These are phyloP conservation scores for Corythoichthys haematopterus DNA, from an alignment of 2,113 vertebrate genomes.

Conservation along the genomic window DNA sequence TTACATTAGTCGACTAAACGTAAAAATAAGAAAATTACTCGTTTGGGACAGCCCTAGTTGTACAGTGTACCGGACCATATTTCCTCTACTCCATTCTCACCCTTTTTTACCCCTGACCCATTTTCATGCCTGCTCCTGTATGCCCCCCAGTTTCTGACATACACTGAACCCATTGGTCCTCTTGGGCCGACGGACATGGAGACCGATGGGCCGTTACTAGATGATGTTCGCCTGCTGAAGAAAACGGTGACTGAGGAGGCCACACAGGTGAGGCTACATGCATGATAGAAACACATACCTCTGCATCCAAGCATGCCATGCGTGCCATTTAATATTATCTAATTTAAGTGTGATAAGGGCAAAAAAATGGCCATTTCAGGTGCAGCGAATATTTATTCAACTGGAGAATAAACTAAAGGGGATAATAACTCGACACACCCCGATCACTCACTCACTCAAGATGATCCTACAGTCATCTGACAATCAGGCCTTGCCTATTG, in stretches of 20 bases:
- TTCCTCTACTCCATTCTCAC: no score
- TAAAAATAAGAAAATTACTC: no score
- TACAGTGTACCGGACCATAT: no score
- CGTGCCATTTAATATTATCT: background rate
- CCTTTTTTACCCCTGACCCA: no score
- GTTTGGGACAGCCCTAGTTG: no score
- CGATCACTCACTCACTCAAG: no score
- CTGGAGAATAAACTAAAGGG: no score
- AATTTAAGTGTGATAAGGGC: background rate
- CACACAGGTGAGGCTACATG: constrained; percentile 76
- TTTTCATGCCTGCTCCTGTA: background rate
- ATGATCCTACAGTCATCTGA: no score
- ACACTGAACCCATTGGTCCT: constrained; percentile 74
- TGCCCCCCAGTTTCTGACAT: constrained; percentile 77
- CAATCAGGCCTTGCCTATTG: no score
- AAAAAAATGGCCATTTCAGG: background rate
- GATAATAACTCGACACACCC: no score
- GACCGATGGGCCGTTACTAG: constrained; percentile 85
- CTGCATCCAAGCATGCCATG: background rate
- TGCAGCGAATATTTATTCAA: background rate
- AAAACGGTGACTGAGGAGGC: constrained; percentile 85
- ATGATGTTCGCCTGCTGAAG: constrained; percentile 86
- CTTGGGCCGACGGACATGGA: constrained; percentile 88
- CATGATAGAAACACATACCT: background rate
- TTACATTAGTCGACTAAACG: no score